phyloP scores from a whole-genome alignment of 2,888 invertebrate species.

The Sinodicranocentrus sp. region DNA sequence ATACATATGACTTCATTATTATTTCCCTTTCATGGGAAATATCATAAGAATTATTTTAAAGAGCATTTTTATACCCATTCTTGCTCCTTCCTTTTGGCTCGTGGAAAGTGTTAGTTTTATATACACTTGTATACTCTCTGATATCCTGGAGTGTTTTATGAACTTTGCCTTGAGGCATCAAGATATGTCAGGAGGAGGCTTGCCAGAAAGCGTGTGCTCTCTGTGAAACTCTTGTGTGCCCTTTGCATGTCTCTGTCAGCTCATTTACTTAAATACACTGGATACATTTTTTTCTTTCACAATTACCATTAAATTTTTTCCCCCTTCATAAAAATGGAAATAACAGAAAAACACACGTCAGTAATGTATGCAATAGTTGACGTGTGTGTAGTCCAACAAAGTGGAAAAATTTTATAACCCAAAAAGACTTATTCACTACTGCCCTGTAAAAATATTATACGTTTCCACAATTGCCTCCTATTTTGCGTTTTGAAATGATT shows the following conservation, averaged over 20 bases:
- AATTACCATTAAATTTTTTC: neutral
- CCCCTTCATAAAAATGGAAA: no score
- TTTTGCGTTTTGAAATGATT: neutral
- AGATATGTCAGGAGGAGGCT: neutral
- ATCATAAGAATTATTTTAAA: neutral
- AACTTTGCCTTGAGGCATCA: neutral
- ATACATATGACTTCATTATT: slow-evolving; percentile 24
- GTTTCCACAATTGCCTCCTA: neutral
- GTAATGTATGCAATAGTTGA: neutral
- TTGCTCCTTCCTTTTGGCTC: slow-evolving; percentile 1
- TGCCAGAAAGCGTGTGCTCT: slow-evolving; percentile 10
- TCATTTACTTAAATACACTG: slow-evolving; percentile 8
- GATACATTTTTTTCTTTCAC: neutral
- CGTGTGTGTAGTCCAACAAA: neutral
- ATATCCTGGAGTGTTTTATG: neutral
- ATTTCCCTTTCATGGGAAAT: slow-evolving; percentile 21
- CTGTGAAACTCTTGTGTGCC: neutral
- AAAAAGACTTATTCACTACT: slow-evolving; percentile 12
- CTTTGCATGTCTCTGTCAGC: slow-evolving; percentile 38
- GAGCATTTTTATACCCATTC: neutral
- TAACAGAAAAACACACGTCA: slow-evolving; percentile 3
- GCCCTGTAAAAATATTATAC: slow-evolving; percentile 5
- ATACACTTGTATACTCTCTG: neutral
- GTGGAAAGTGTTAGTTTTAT: slow-evolving; percentile 11
- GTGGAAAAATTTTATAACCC: neutral